Percentiles rank a stretch among this genome's conserved stretches.
These are phyloP conservation scores for Papilio elwesi DNA, from an alignment of 2,888 invertebrate species.

Conservation along the genomic window DNA sequence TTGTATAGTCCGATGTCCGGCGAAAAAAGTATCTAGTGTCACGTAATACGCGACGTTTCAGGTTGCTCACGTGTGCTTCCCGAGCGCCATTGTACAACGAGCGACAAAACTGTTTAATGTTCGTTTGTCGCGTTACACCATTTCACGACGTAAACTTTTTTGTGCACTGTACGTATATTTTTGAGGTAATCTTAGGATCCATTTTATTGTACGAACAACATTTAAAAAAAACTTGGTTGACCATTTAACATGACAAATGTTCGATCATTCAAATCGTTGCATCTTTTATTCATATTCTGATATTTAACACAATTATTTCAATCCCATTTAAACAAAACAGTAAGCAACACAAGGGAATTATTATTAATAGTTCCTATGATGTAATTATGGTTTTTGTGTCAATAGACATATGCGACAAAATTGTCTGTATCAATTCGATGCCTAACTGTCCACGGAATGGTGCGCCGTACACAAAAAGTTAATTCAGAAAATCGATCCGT, in stretches of 20 bases:
- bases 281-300: constrained; percentile 54
- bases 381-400: constrained; percentile 36
- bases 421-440: constrained; percentile 30
- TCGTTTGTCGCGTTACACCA: background rate
- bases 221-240: background rate
- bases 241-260: constrained; percentile 32
- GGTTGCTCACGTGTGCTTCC: no score
- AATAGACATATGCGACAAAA: constrained; percentile 33
- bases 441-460: constrained; percentile 6
- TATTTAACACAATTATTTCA: constrained; percentile 72
- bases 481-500: constrained; percentile 71
- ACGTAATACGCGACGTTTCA: no score
- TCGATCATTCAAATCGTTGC: constrained; percentile 7
- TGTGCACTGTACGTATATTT: background rate
- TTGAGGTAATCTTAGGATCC: no score
- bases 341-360: background rate
- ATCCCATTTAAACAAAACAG: constrained; percentile 48
- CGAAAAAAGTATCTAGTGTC: no score
- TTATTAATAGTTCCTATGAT: background rate
- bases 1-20: no score
- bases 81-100: background rate
- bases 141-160: background rate
- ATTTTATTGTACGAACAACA: no score
- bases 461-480: constrained; percentile 58
- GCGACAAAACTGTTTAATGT: background rate